Base-by-base conservation (phyloP, 2,113 vertebrate genomes). In the Neopipo cinnamomea region DNA sequence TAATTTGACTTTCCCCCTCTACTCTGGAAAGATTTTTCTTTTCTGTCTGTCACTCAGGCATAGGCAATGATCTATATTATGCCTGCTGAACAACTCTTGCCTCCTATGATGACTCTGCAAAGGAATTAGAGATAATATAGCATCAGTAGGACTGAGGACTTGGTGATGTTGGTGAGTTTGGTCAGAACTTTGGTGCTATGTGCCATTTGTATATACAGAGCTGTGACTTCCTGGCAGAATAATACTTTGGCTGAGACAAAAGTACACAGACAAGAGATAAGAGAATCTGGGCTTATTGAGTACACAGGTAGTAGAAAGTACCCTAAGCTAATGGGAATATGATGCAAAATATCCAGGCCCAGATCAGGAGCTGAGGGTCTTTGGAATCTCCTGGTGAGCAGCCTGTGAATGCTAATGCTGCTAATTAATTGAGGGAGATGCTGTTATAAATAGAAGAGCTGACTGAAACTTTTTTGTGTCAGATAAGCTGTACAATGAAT, bases 371-470 rank as follows among this genome's bases (percentile, higher is more conserved):
- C 68, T 2, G 27, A 82, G 58, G 63, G 35, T 55, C 65, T 93
- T 79, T 80, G 90, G 63, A 53, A 74, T 20, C 79, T 95, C 31
- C 30, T 63, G 52, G 30, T 76, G 65, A 91, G 5, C 39, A 80
- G 67, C 9, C 72, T 73, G 50, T 70, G 70, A 91, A 80, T 74
- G 47, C 7, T 89, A 92, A 74, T 63, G 56, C 55, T 88, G 41
- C 44, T 93, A 77, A 92, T 93, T 74, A 95, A 68, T 84, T 74
- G 78, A 88, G 70, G 50, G 74, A 86, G 63, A 81, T 41, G 47
- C 25, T 88, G 61, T 85, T 94, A 90, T 77, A 80, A 95, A 92
- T 74, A 94, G 52, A 94, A 95, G 61, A 90, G 62, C 84, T 11
- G 31, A 79, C 53, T 79, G 77, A 87, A 78, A 72, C 31, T 50